Evolutionary conservation across 2,888 invertebrate genomes (phyloP).

Genomic region (Gastracanthus pulcherrimus): DNA sequence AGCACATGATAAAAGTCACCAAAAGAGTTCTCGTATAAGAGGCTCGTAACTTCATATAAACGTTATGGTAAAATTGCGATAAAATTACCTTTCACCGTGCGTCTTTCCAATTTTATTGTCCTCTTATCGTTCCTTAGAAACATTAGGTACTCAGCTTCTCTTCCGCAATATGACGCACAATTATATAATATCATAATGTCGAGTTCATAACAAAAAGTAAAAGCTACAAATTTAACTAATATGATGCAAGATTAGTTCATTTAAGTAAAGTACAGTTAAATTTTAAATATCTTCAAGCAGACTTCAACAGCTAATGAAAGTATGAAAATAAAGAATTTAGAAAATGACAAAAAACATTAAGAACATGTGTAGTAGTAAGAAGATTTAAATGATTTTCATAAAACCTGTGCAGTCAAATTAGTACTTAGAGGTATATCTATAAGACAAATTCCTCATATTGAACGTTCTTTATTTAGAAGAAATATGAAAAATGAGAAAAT

Average conservation of each 20-base stretch:
- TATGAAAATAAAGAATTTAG: too few relatives aligned
- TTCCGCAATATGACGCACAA: background rate
- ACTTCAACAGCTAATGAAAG: too few relatives aligned
- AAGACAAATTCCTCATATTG: too few relatives aligned
- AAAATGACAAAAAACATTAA: too few relatives aligned
- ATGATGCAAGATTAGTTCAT: background rate
- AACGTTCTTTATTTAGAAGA: too few relatives aligned
- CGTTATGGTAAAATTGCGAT: background rate
- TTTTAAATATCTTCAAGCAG: too few relatives aligned
- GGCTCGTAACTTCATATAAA: background rate
- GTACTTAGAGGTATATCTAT: too few relatives aligned
- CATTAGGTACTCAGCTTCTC: background rate
- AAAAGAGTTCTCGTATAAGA: background rate
- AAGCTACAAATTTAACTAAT: background rate
- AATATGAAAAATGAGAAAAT: too few relatives aligned
- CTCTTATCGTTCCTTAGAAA: background rate
- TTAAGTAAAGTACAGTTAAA: too few relatives aligned
- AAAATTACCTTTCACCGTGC: background rate
- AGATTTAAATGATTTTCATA: too few relatives aligned
- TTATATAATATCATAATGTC: background rate
- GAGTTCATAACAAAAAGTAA: conserved; percentile 6
- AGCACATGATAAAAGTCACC: background rate
- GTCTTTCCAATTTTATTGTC: background rate
- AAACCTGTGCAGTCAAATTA: too few relatives aligned
- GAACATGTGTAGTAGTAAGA: too few relatives aligned